A percentile compares a stretch with the other conserved stretches of the same genome.
Evolutionary conservation across 2,888 invertebrate genomes (phyloP).

Genomic region (Antheraea assamensis): DNA sequence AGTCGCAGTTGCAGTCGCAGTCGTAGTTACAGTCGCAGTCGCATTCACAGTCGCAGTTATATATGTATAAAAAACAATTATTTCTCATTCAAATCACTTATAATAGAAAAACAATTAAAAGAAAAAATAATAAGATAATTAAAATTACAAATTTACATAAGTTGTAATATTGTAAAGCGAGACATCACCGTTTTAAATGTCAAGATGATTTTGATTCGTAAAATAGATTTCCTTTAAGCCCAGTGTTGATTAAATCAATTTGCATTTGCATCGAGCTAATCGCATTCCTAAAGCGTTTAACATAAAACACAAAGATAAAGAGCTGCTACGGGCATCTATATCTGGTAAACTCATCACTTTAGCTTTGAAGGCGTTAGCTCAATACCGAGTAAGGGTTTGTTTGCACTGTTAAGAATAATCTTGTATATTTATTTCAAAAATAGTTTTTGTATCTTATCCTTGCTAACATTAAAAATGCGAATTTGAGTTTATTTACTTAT

Average conservation of each 20-base stretch:
- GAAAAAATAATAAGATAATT: no score
- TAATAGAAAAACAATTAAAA: no score
- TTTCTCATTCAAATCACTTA: no score
- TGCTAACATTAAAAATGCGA: no score
- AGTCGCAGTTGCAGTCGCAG: no score
- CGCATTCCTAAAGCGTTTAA: conserved; percentile 12
- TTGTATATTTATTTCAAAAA: no score
- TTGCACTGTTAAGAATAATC: neutral
- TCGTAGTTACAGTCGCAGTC: no score
- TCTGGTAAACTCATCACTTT: neutral
- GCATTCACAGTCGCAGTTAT: no score
- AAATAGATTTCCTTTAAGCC: neutral
- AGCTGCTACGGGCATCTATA: neutral
- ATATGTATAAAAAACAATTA: no score
- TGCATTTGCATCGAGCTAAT: conserved; percentile 8
- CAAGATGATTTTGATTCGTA: neutral
- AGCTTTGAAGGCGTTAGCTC: neutral
- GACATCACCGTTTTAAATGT: neutral
- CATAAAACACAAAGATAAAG: conserved; percentile 12
- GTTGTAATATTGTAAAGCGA: neutral
- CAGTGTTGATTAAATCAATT: conserved; percentile 13
- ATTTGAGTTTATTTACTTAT: no score
- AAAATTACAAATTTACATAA: neutral
- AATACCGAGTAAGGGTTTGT: neutral
- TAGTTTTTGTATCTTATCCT: no score